Conservation (phyloP, 2,797 vertebrate genomes). For the Eurystomus glaucurus region DNA sequence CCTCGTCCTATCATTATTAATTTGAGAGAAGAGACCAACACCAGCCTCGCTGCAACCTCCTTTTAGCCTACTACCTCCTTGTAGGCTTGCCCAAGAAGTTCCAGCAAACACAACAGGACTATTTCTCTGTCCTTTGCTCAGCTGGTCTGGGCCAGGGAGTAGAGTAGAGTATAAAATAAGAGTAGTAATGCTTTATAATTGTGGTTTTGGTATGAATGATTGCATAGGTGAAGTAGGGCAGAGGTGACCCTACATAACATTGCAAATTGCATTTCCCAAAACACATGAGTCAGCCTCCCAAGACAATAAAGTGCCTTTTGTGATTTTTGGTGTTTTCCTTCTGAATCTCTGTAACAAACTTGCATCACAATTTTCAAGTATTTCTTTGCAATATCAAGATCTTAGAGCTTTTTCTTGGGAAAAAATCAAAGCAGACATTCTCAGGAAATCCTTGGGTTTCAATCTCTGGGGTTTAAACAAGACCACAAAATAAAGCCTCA, state of each 20-base stretch:
- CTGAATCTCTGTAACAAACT: background rate
- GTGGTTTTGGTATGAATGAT: background rate
- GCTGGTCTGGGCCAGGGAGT: background rate
- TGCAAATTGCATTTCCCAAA: background rate
- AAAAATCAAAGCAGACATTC: slow-evolving; percentile 17
- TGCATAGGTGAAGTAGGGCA: background rate
- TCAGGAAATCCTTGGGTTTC: background rate
- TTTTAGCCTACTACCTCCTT: too few species aligned
- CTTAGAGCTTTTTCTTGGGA: background rate
- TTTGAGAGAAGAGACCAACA: too few species aligned
- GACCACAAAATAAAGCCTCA: background rate
- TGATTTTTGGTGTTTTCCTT: background rate
- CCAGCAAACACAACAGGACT: background rate
- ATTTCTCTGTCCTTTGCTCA: background rate
- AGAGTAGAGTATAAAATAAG: background rate
- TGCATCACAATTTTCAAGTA: background rate
- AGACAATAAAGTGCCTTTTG: background rate
- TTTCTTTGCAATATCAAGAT: background rate
- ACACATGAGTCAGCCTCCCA: background rate
- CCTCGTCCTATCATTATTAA: too few species aligned
- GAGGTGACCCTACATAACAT: background rate
- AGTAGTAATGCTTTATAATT: background rate
- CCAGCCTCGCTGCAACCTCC: too few species aligned
- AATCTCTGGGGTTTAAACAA: background rate
- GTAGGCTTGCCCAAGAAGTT: background rate